Evolutionary conservation across 2,888 invertebrate genomes (phyloP), one percentile per base, ranked within the genome.

Genomic region (Phytoseiulus persimilis): DNA sequence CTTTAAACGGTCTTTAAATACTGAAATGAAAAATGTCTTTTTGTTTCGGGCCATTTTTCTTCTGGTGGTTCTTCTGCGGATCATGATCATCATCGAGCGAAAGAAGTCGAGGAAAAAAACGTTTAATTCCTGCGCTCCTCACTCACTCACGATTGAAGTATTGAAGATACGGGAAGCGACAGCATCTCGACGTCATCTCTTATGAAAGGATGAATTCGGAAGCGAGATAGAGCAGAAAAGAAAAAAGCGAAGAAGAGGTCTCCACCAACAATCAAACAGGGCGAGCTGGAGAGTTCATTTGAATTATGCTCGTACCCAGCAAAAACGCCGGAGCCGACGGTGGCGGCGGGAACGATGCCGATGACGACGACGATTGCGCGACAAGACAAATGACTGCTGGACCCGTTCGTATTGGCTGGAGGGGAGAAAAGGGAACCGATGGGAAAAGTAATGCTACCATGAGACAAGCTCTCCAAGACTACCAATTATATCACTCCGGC

Each of bases 21-120:
- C 65, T 65, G 65, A 65, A 65, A 65, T 65, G 65, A 65, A 65
- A 65, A 65, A 65, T 65, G 65, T 65, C 65, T 65, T 65, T 65
- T 65, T 65, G 65, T 65, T 65, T 65, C 18, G 65, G 65, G 65
- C 65, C 65, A 65, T 65, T 65, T 65, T 65, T 65, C 65, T 65
- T 65, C 65, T 14, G 14, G 65, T 65, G 18, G 5, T 65, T 65
- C 65, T 28, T 65, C 18, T 65, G 65, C 65, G 18, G 65, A 65
- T 65, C 65, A 65, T 65, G 65, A 65, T 65, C 65, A 65, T 65
- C 65, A 65, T 65, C 65, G 18, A 65, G 28, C 23, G 65, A 65
- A 65, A 65, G 65, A 65, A 65, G 65, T 65, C 65, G 65, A 65
- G 65, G 39, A 65, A 28, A 65, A 65, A 23, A 65, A 65, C 65